Percentiles rank a stretch among this genome's conserved stretches.
Evolutionary conservation across 2,113 vertebrate genomes (phyloP).

Genomic region (Menura novaehollandiae): DNA sequence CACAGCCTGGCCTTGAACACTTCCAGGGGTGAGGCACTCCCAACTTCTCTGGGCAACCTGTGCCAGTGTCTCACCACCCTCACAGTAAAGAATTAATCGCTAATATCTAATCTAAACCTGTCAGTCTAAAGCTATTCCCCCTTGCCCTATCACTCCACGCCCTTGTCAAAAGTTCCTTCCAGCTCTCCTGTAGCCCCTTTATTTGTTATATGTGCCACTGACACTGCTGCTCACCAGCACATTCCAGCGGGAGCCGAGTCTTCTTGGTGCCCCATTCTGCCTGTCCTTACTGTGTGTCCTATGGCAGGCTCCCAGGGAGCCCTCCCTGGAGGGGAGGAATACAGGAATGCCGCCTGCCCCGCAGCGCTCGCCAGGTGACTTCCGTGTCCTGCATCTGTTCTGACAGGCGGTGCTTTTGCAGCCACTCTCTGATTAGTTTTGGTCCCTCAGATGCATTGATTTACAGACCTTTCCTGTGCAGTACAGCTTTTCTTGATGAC

Average conservation of each 20-base stretch:
- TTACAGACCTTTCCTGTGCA: constrained; percentile 23
- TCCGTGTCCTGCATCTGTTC: background rate
- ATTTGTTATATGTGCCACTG: background rate
- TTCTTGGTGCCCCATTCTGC: background rate
- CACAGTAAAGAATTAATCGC: background rate
- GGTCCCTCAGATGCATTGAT: constrained; percentile 25
- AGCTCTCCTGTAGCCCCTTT: background rate
- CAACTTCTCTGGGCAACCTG: background rate
- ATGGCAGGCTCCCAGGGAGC: background rate
- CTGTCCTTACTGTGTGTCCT: background rate
- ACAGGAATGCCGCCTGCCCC: background rate
- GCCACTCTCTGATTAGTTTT: background rate
- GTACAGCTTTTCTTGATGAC: background rate
- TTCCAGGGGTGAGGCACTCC: background rate
- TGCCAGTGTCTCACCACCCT: background rate
- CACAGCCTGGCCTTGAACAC: background rate
- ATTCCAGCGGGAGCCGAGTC: background rate
- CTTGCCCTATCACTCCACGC: background rate
- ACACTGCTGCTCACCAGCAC: background rate
- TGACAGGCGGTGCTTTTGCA: background rate
- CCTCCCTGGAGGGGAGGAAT: background rate
- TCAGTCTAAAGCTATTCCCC: background rate
- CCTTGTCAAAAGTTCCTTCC: background rate
- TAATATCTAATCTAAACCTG: background rate
- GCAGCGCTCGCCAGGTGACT: rapidly evolving